Evolutionary conservation across 2,113 vertebrate genomes (phyloP).

Genomic region (Uria lomvia): DNA sequence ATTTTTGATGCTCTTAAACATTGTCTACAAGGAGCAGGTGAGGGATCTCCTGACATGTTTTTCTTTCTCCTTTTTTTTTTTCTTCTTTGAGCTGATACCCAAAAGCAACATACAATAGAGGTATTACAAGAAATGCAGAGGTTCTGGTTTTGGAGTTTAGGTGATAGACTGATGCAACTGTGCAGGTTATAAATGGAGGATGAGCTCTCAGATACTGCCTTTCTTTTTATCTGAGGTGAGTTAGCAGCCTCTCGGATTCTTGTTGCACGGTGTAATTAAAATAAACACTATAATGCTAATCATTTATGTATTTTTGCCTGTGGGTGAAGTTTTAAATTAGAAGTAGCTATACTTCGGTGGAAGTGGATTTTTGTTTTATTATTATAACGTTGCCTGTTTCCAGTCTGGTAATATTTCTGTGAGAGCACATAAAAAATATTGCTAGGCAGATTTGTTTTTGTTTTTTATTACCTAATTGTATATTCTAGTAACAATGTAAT

Average conservation of each 20-base stretch:
- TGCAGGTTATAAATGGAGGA: background rate
- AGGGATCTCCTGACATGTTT: background rate
- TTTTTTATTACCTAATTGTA: constrained; percentile 69
- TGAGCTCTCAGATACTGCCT: background rate
- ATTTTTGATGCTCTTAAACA: background rate
- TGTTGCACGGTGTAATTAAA: constrained; percentile 68
- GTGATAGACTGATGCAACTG: background rate
- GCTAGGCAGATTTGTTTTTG: constrained; percentile 51
- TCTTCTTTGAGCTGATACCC: background rate
- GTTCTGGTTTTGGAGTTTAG: background rate
- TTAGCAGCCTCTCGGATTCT: constrained; percentile 50
- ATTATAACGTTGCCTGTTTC: constrained; percentile 3
- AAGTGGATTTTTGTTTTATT: constrained; percentile 24
- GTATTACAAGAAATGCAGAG: background rate
- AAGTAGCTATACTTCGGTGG: constrained; percentile 26
- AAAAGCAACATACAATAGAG: too few relatives aligned
- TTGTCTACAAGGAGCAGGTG: background rate
- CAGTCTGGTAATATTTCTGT: constrained; percentile 50
- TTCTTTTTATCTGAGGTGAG: constrained; percentile 13
- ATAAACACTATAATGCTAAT: constrained; percentile 66
- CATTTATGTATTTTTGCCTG: constrained; percentile 63
- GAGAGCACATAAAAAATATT: constrained; percentile 38
- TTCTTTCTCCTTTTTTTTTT: too few relatives aligned
- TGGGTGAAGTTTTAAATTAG: constrained; percentile 68
- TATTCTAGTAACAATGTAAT: constrained; percentile 71